Base-by-base conservation (phyloP, 1,140 invertebrate species). In the Limonius californicus region DNA sequence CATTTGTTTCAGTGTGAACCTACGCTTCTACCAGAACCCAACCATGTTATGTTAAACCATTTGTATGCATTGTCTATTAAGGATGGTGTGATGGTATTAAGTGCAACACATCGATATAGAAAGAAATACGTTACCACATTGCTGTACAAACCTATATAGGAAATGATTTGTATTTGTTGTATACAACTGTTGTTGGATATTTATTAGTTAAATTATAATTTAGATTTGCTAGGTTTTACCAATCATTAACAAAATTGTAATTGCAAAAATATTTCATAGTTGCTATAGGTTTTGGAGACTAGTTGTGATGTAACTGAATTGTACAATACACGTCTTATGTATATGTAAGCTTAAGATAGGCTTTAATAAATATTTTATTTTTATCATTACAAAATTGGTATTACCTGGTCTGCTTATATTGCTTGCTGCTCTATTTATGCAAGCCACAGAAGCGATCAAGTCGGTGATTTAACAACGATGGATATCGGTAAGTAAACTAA, bases 1-100 rank as follows among this genome's bases (percentile, higher is more conserved):
- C n/a, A n/a, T n/a, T n/a, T n/a, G n/a, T n/a, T n/a, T n/a, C n/a
- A 97, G 91, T 98, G 95, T 81, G 97, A 99, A 79, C 97, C 97
- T 50, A 98, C 95, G 50, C 82, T 99, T 65, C 79, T 99, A 68
- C 97, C 97, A n/a, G 95, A 99, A 80, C 95, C 97, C 67, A 98
- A 98, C 78, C 96, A 99, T 78, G 97, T 99, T 1, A 99, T 99
- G 97, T 83, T 99, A 66, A 99, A 99, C 80, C 97, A 99, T 81
- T 80, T 99, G n/a, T 99, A 99, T 81, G 97, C 97, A 14, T 81
- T 99, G 59, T 98, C 95, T 35, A 99, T 99, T 71, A 98, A 99
- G 83, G 97, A 99, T 80, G 97, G 97, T 42, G 97, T 99, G 0
- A 99, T 99, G 95, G 97, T 99, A 20, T 80, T 99, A 1, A 97